These are phyloP conservation scores for Ctenoplectra terminalis DNA, from an alignment of 1,140 invertebrate genomes.

Conservation along the genomic window DNA sequence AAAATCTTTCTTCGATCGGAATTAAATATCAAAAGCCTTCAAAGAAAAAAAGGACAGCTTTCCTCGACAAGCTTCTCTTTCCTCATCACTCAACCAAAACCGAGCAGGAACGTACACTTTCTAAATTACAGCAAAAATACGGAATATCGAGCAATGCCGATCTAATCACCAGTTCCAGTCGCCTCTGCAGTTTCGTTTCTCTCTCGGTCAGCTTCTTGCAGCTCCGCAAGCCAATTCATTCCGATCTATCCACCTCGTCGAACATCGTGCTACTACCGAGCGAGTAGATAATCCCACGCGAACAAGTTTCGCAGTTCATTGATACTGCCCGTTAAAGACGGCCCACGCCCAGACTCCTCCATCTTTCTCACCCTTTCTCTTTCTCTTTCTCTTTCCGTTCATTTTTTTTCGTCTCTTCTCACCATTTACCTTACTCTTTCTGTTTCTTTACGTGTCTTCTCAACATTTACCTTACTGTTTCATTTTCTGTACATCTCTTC, in stretches of 20 bases:
- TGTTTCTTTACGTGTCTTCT: no score
- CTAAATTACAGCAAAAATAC: not conserved
- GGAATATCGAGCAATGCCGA: not conserved
- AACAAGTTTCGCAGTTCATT: slow-evolving; percentile 71
- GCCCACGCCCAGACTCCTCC: slow-evolving; percentile 55
- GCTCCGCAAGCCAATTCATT: slow-evolving; percentile 12
- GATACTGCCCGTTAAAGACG: slow-evolving; percentile 67
- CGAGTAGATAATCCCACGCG: slow-evolving; percentile 69
- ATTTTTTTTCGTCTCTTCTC: no score
- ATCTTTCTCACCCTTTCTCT: not conserved
- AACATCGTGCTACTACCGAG: slow-evolving; percentile 40
- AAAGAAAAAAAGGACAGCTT: no score
- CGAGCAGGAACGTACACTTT: not conserved
- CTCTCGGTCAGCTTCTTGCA: slow-evolving; percentile 4
- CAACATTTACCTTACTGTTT: no score
- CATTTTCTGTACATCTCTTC: no score
- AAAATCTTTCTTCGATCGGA: no score
- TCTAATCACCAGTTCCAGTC: not conserved
- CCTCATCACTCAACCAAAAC: not conserved
- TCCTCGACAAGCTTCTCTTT: no score
- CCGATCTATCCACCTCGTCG: slow-evolving; percentile 15
- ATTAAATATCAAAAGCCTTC: no score
- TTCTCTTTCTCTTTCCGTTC: not conserved
- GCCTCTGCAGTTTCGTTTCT: not conserved
- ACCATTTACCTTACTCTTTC: no score